phyloP scores from a whole-genome alignment of 2,797 vertebrate species.

The Ctenopoma multispine region DNA sequence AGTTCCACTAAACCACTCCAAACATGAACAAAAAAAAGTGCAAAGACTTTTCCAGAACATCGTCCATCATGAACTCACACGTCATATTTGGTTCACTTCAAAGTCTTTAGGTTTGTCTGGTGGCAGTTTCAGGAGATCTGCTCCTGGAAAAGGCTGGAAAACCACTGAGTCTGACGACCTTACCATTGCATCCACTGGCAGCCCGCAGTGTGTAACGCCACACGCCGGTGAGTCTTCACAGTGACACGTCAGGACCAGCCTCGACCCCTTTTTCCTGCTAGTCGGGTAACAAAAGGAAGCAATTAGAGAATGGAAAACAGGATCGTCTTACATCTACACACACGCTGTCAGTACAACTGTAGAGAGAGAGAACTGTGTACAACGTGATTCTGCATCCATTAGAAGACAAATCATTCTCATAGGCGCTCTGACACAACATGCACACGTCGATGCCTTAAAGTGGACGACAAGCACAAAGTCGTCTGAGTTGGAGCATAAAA shows the following conservation, averaged over 20 bases:
- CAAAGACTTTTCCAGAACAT: conserved; percentile 70
- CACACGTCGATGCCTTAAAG: conserved; percentile 54
- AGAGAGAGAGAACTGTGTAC: conserved; percentile 10
- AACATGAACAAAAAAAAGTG: conserved; percentile 68
- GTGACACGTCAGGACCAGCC: conserved; percentile 94
- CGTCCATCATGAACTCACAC: conserved; percentile 54
- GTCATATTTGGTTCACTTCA: conserved; percentile 37
- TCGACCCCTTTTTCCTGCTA: conserved; percentile 97
- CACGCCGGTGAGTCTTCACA: conserved; percentile 93
- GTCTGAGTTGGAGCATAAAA: conserved; percentile 1
- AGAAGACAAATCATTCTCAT: conserved; percentile 34
- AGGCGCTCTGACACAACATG: conserved; percentile 50
- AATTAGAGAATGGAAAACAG: conserved; percentile 91
- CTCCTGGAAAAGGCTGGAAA: conserved; percentile 89
- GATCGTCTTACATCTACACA: conserved; percentile 47
- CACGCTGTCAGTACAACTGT: conserved; percentile 2
- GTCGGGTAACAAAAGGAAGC: conserved; percentile 98
- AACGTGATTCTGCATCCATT: conserved; percentile 20
- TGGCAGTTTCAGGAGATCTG: conserved; percentile 75
- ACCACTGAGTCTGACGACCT: conserved; percentile 87
- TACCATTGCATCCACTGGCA: conserved; percentile 93
- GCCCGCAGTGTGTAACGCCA: conserved; percentile 88
- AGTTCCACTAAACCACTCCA: conserved; percentile 70
- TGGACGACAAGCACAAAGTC: conserved; percentile 48
- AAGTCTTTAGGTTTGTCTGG: conserved; percentile 46